phyloP scores from a whole-genome alignment of 2,113 vertebrate species.

The Ivindomyrus marchei region DNA sequence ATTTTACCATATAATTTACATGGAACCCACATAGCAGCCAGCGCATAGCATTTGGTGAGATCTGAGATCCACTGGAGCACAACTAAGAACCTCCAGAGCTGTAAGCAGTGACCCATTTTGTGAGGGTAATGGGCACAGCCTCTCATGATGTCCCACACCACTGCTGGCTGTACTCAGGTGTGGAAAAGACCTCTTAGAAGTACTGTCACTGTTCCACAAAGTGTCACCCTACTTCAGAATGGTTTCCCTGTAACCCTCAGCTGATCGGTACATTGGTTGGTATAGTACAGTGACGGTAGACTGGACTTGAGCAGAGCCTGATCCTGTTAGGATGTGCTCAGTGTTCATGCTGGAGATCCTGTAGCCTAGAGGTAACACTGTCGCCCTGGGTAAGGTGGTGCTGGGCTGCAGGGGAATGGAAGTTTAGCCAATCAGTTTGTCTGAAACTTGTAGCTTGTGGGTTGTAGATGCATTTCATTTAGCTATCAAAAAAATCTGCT shows the following conservation, averaged over 20 bases:
- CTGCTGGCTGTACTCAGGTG: background rate
- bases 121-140: background rate
- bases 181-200: background rate
- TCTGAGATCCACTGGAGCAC: background rate
- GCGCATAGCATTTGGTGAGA: background rate
- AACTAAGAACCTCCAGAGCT: background rate
- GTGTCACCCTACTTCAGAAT: background rate
- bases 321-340: background rate
- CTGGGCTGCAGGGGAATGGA: background rate
- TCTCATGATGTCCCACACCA: background rate
- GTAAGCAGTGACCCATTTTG: background rate
- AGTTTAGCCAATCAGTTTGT: background rate
- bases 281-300: background rate
- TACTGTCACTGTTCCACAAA: background rate
- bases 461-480: background rate
- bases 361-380: background rate
- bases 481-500: background rate
- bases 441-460: background rate
- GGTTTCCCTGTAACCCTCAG: background rate
- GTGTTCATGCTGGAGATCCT: background rate
- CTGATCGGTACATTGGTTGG: background rate
- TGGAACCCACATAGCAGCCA: background rate
- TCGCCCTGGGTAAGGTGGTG: background rate
- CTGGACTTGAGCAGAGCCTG: background rate
- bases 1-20: background rate